Conservation (phyloP, 2,113 vertebrate genomes). For the Poecile atricapillus region DNA sequence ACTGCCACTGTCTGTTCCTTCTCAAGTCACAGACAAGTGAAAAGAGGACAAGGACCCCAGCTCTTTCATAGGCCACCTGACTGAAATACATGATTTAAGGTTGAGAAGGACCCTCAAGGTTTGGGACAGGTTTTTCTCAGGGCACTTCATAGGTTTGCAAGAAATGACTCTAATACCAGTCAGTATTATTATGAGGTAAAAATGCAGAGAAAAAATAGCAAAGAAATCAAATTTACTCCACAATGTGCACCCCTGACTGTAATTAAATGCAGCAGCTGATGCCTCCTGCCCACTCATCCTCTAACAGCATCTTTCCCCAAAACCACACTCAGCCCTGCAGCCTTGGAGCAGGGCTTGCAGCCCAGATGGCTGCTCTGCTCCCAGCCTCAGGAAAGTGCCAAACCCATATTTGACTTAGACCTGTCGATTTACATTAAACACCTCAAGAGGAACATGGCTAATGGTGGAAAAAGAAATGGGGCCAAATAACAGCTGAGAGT, state of each 20-base stretch:
- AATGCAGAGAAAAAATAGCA: not conserved
- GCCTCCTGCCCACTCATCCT: not conserved
- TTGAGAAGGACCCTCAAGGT: not conserved
- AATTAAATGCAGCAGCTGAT: not conserved
- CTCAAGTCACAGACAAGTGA: accelerated
- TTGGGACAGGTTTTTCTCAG: not conserved
- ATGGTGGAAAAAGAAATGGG: not conserved
- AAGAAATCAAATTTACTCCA: not conserved
- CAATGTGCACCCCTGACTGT: not conserved
- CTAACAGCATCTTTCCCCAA: not conserved
- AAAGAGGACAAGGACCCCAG: not conserved
- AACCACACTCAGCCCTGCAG: not conserved
- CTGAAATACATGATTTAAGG: not conserved
- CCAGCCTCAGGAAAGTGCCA: not conserved
- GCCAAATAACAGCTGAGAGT: not conserved
- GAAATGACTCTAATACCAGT: not conserved
- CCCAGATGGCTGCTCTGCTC: not conserved
- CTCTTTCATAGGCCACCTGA: not conserved
- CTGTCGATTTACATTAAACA: not conserved
- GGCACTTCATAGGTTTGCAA: not conserved
- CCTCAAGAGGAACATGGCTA: not conserved
- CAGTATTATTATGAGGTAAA: not conserved
- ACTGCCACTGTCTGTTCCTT: not conserved
- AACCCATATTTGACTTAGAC: not conserved
- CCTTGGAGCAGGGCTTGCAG: not conserved